Evolutionary conservation across 2,888 invertebrate species (phyloP).

Genomic region (Brachyptera risi): DNA sequence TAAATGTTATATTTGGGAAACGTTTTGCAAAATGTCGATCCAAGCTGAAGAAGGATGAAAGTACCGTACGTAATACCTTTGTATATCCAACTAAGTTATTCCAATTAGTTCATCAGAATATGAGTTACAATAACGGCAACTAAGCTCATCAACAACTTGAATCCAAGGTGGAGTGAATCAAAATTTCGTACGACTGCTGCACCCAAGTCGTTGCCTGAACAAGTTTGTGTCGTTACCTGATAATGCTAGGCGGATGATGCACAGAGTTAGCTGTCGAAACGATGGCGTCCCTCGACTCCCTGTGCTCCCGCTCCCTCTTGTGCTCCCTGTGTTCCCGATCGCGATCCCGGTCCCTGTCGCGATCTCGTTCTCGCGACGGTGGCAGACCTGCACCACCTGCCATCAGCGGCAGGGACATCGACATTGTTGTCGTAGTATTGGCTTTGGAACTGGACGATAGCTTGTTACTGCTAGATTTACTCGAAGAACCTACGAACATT

Average conservation of each 20-base stretch:
- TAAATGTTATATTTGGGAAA: too few species aligned
- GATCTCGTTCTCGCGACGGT: slow-evolving; percentile 21
- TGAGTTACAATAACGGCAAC: too few species aligned
- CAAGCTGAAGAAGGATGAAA: too few species aligned
- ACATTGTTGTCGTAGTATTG: slow-evolving; percentile 21
- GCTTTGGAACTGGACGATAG: slow-evolving; percentile 20
- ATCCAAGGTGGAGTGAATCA: too few species aligned
- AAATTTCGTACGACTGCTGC: too few species aligned
- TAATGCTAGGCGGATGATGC: slow-evolving; percentile 31
- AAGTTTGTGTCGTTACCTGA: slow-evolving; percentile 27
- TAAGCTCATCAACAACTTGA: too few species aligned
- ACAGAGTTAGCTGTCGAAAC: slow-evolving; percentile 19
- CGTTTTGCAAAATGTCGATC: too few species aligned
- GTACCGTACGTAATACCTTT: too few species aligned
- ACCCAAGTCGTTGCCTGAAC: background rate
- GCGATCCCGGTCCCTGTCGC: slow-evolving; percentile 23
- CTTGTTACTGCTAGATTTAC: slow-evolving; percentile 26
- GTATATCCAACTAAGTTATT: too few species aligned
- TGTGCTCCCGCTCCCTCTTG: slow-evolving; percentile 15
- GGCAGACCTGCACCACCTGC: slow-evolving; percentile 6
- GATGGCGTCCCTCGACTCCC: too few species aligned
- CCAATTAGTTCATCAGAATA: too few species aligned
- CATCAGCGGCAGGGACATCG: slow-evolving; percentile 22
- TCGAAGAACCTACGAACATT: slow-evolving; percentile 21
- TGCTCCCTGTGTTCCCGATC: slow-evolving; percentile 26